Conservation (phyloP, 2,113 vertebrate species). For the Salvator merianae region DNA sequence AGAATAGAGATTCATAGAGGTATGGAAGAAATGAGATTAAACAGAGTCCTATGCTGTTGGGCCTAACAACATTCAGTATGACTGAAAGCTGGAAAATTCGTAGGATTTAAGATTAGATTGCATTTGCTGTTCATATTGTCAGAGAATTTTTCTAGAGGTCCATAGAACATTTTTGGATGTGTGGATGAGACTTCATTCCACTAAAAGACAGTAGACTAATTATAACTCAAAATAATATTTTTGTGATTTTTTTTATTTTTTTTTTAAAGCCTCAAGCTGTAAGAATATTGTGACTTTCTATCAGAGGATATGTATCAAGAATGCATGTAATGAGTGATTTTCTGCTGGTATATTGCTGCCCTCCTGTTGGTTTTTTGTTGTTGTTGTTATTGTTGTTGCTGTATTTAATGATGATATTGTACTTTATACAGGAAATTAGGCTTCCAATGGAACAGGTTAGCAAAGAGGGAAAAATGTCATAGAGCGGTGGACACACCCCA, state of each 20-base stretch:
- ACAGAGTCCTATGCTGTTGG: too few relatives aligned
- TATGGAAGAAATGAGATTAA: too few relatives aligned
- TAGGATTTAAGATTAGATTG: too few relatives aligned
- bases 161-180: neutral
- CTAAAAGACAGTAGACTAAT: neutral
- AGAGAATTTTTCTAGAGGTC: neutral
- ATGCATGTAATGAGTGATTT: neutral
- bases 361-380: too few relatives aligned
- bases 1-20: too few relatives aligned
- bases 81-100: too few relatives aligned
- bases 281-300: neutral
- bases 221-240: neutral
- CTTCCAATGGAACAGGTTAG: slow-evolving; percentile 3
- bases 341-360: neutral
- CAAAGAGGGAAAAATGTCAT: slow-evolving; percentile 13
- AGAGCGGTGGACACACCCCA: slow-evolving; percentile 6
- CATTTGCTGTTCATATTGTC: too few relatives aligned
- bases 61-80: too few relatives aligned
- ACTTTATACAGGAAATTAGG: slow-evolving; percentile 24
- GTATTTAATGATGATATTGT: slow-evolving; percentile 21
- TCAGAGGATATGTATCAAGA: neutral
- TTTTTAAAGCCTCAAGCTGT: neutral
- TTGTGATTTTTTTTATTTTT: too few relatives aligned
- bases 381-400: too few relatives aligned
- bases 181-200: neutral